Conservation (phyloP, 2,797 vertebrate genomes). For the Nannoperca australis region DNA sequence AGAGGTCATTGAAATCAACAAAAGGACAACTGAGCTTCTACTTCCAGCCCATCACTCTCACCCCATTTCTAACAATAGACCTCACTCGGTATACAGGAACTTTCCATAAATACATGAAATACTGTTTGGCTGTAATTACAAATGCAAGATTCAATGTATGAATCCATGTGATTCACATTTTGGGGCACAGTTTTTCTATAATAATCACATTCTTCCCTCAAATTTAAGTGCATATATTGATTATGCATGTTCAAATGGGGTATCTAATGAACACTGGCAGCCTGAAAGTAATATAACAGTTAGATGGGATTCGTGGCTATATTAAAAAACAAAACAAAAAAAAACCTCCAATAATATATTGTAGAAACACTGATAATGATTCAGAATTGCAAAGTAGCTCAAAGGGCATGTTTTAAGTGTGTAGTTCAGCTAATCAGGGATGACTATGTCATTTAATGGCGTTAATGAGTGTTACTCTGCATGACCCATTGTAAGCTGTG, state of each 20-base stretch:
- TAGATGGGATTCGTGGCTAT: conserved; percentile 4
- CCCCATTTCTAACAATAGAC: conserved; percentile 17
- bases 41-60: conserved; percentile 34
- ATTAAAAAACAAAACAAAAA: not conserved
- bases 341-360: not conserved
- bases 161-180: not conserved
- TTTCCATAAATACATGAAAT: not conserved
- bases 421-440: conserved; percentile 11
- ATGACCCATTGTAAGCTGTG: not conserved
- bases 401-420: conserved; percentile 11
- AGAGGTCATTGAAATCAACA: conserved; percentile 64
- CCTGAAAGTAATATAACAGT: conserved; percentile 12
- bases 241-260: not conserved
- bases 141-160: not conserved
- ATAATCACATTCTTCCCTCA: not conserved
- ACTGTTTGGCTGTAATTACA: not conserved
- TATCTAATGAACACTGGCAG: conserved; percentile 10
- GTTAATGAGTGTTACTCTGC: not conserved
- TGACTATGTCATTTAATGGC: not conserved
- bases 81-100: not conserved
- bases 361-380: conserved; percentile 26
- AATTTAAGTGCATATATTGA: not conserved
- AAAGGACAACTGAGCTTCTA: conserved; percentile 47
- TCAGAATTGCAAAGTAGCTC: conserved; percentile 4
- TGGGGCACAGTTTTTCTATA: not conserved